These are phyloP conservation scores for Lithobius niger DNA, from an alignment of 1,140 invertebrate genomes.

Conservation along the genomic window DNA sequence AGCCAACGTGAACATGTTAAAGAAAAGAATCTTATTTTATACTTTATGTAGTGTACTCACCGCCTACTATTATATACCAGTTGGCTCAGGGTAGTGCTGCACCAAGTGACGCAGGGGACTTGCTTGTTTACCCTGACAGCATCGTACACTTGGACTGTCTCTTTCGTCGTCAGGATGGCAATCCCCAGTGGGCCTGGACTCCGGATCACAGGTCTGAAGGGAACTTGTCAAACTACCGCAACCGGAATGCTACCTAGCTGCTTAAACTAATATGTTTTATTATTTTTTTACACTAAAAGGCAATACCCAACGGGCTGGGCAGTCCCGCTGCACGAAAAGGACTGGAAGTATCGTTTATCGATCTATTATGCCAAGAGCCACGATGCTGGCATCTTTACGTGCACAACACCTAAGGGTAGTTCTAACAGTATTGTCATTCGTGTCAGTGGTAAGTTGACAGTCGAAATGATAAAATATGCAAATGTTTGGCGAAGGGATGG, in stretches of 20 bases:
- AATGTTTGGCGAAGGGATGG: too few species aligned
- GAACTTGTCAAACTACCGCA: background rate
- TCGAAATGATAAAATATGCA: too few species aligned
- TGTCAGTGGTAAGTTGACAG: conserved; percentile 65
- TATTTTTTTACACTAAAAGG: conserved; percentile 37
- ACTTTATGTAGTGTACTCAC: conserved; percentile 40
- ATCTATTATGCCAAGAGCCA: conserved; percentile 65
- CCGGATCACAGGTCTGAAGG: conserved; percentile 34
- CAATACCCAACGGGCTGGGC: conserved; percentile 68
- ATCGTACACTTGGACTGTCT: conserved; percentile 72
- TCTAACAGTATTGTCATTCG: conserved; percentile 63
- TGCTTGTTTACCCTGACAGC: conserved; percentile 66
- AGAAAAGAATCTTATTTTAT: conserved; percentile 13
- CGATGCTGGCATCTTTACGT: conserved; percentile 70
- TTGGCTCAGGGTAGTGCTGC: conserved; percentile 63
- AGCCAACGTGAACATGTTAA: too few species aligned
- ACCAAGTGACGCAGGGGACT: conserved; percentile 56
- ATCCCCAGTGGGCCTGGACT: conserved; percentile 80
- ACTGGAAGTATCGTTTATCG: conserved; percentile 64
- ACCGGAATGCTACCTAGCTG: background rate
- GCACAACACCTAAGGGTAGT: conserved; percentile 58
- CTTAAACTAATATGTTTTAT: background rate
- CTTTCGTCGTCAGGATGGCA: conserved; percentile 53
- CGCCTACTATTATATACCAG: conserved; percentile 66
- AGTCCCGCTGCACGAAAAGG: conserved; percentile 53